Percentiles rank a stretch among this genome's conserved stretches.
These are phyloP conservation scores for Spisula solida DNA, from an alignment of 2,888 invertebrate species.

Conservation along the genomic window DNA sequence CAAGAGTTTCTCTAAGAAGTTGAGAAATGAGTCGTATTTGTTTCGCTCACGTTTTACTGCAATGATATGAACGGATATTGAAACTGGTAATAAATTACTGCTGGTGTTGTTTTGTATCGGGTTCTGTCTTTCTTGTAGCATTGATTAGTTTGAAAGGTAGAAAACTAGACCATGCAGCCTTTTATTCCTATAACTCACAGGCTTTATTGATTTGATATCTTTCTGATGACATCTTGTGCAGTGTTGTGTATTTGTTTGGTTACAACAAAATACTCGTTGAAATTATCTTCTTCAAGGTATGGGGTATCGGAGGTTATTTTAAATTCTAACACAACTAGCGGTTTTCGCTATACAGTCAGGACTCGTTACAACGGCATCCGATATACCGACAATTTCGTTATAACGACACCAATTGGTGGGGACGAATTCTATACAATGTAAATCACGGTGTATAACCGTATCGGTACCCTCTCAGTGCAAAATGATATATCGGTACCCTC, in stretches of 20 bases:
- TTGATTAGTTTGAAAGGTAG: conserved; percentile 20
- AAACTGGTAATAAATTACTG: neutral
- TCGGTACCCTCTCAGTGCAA: too few species aligned
- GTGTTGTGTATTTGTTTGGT: neutral
- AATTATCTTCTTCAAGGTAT: too few species aligned
- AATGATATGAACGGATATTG: neutral
- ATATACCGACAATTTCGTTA: too few species aligned
- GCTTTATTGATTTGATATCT: neutral
- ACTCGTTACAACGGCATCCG: too few species aligned
- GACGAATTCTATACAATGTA: too few species aligned
- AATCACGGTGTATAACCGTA: too few species aligned
- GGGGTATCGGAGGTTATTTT: too few species aligned
- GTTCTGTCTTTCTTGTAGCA: neutral
- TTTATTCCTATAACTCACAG: neutral
- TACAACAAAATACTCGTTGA: neutral
- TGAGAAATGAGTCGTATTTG: neutral
- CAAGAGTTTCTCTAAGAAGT: too few species aligned
- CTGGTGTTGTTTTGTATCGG: neutral
- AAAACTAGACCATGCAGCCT: neutral
- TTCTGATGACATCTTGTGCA: neutral
- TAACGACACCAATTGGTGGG: too few species aligned
- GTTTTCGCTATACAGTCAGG: too few species aligned
- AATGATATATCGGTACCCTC: too few species aligned
- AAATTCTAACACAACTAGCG: too few species aligned
- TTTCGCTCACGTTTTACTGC: neutral